Evolutionary conservation across 2,113 vertebrate genomes (phyloP).

Genomic region (Protobothrops mucrosquamatus): DNA sequence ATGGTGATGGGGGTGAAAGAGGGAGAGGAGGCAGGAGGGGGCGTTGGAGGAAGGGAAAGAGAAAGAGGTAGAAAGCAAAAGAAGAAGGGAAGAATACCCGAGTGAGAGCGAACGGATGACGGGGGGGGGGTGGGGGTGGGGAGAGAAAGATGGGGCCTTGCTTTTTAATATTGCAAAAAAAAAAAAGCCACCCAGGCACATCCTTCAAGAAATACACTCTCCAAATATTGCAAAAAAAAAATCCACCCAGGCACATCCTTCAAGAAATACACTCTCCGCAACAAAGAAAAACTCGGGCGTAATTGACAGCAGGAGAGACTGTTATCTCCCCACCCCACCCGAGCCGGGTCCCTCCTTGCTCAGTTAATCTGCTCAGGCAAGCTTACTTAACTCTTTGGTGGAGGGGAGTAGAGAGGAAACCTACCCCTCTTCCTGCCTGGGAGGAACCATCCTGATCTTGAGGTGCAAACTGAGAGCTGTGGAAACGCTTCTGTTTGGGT

Average conservation of each 20-base stretch:
- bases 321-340: conserved; percentile 24
- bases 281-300: conserved; percentile 23
- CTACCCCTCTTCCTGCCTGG: not conserved
- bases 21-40: not conserved
- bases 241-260: too few relatives aligned
- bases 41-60: not conserved
- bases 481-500: not conserved
- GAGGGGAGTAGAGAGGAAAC: not conserved
- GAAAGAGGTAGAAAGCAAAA: not conserved
- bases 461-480: not conserved
- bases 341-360: not conserved
- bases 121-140: not conserved
- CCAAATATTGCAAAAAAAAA: too few relatives aligned
- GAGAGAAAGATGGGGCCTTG: not conserved
- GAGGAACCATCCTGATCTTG: not conserved
- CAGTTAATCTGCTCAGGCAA: not conserved
- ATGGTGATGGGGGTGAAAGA: not conserved
- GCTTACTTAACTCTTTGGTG: not conserved
- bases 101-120: not conserved
- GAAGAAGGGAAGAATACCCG: not conserved
- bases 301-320: conserved; percentile 18
- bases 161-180: conserved; percentile 47
- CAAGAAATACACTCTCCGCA: conserved; percentile 23
- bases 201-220: too few relatives aligned
- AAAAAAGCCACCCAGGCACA: conserved; percentile 1